Percentiles rank a stretch among this genome's conserved stretches.
Conservation (phyloP, 2,888 invertebrate genomes). For the Fissipunctia ypsillon region DNA sequence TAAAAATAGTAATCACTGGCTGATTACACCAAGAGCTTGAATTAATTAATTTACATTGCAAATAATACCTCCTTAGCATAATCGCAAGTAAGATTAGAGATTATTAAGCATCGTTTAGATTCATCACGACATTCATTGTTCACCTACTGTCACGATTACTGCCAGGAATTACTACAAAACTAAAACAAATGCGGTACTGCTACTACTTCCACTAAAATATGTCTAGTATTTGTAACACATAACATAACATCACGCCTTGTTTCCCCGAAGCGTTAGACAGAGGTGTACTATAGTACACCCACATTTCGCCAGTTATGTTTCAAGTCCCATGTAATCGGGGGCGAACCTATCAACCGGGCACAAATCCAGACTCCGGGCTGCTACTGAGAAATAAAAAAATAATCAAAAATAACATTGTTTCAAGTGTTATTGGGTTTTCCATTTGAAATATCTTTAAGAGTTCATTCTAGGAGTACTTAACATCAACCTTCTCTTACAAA, state of each 20-base stretch:
- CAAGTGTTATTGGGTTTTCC: too few species aligned
- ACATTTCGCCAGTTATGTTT: too few species aligned
- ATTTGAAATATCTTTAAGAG: too few species aligned
- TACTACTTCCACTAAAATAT: background rate
- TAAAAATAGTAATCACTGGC: constrained; percentile 10
- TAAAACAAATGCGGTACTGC: background rate
- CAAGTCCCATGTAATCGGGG: too few species aligned
- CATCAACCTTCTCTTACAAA: background rate
- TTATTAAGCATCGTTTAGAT: constrained; percentile 53
- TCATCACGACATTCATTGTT: constrained; percentile 58
- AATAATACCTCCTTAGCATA: constrained; percentile 50
- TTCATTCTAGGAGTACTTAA: background rate
- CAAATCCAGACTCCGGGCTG: too few species aligned
- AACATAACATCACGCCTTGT: too few species aligned
- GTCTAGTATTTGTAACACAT: too few species aligned
- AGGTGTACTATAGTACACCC: too few species aligned
- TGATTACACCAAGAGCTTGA: constrained; percentile 32
- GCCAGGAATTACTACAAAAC: background rate
- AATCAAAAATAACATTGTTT: too few species aligned
- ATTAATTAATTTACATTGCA: constrained; percentile 52
- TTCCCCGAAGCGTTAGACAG: too few species aligned
- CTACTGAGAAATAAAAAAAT: too few species aligned
- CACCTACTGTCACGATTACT: constrained; percentile 50
- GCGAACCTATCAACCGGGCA: too few species aligned
- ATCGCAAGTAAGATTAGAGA: constrained; percentile 69